Evolutionary conservation across 2,888 invertebrate species (phyloP).

Genomic region (Leptopilina drosophilae): DNA sequence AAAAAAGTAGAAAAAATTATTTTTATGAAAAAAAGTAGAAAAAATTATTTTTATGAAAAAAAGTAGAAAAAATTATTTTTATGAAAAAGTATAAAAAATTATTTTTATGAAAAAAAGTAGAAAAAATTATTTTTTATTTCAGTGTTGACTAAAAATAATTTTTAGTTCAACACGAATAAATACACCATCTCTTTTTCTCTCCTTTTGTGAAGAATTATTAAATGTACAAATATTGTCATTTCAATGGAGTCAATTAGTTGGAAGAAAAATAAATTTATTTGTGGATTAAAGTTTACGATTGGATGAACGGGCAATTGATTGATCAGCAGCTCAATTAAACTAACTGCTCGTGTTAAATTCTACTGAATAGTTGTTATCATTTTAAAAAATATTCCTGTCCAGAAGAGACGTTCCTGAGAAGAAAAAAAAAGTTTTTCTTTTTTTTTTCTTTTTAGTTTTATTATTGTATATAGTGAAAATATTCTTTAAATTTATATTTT

Average conservation of each 20-base stretch:
- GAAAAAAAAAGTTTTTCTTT: not conserved
- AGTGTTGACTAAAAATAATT: no score
- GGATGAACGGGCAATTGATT: slow-evolving; percentile 32
- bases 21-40: no score
- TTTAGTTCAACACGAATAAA: no score
- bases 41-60: no score
- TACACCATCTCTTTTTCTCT: no score
- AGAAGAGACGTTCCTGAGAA: not conserved
- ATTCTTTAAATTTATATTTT: not conserved
- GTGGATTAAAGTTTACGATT: slow-evolving; percentile 26
- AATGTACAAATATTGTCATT: not conserved
- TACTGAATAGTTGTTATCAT: not conserved
- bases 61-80: no score
- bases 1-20: no score
- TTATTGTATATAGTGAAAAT: not conserved
- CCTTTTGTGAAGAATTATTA: not conserved
- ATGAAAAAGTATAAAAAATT: no score
- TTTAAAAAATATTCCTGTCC: slow-evolving; percentile 14
- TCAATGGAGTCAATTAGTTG: not conserved
- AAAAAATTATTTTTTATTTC: no score
- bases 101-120: no score
- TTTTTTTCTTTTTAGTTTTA: not conserved
- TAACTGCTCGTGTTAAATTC: slow-evolving; percentile 38
- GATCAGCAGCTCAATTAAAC: slow-evolving; percentile 35
- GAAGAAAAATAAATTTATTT: slow-evolving; percentile 31